Base-by-base conservation (phyloP, 2,888 invertebrate species). In the Caenorhabditis sulstoni region DNA sequence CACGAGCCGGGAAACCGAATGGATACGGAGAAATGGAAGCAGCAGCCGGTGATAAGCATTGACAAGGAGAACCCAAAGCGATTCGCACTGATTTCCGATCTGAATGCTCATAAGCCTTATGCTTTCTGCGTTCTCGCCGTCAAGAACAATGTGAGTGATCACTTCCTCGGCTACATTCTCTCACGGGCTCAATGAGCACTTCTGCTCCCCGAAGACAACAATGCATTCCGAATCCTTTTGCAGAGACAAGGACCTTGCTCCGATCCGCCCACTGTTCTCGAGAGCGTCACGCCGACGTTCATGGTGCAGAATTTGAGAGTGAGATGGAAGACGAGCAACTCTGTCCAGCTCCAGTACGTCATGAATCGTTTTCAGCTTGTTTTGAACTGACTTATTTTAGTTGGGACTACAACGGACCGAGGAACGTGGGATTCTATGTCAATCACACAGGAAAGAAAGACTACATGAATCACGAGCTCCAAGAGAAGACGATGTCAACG, bases 231-330 rank as follows among this genome's bases (percentile, higher is more conserved):
- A n/a, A 47, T 3, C 52, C n/a, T 45, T 45, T 86, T 89, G 81
- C 81, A 89, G 89, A 79, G 89, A 52, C 88, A 89, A 79, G 89
- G 89, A 2, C 85, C 87, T 0, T 89, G 89, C 65, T 89, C 89
- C 7, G 89, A 89, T 47, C 89, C 89, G 11, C 86, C 87, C 12
- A 79, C 85, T 18, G 84, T 89, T 1, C 70, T 89, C 20, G 86
- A 87, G 14, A 79, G 79, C n/a, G 80, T 89, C 7, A 67, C 78
- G 12, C 89, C 89, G 3, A 81, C 81, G 9, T 84, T 81, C 62
- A 87, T 89, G 81, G 89, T 89, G 14, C 81, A 78, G 23, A 88
- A 88, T 71, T 81, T 88, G 35, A 79, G 80, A 45, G 82, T 88
- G 22, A 79, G 84, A 29, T 89, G 88, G 85, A 89, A 89, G 70